Percentiles rank a stretch among this genome's conserved stretches.
These are phyloP conservation scores for Antechinus flavipes DNA, from an alignment of 2,113 vertebrate genomes.

Conservation along the genomic window DNA sequence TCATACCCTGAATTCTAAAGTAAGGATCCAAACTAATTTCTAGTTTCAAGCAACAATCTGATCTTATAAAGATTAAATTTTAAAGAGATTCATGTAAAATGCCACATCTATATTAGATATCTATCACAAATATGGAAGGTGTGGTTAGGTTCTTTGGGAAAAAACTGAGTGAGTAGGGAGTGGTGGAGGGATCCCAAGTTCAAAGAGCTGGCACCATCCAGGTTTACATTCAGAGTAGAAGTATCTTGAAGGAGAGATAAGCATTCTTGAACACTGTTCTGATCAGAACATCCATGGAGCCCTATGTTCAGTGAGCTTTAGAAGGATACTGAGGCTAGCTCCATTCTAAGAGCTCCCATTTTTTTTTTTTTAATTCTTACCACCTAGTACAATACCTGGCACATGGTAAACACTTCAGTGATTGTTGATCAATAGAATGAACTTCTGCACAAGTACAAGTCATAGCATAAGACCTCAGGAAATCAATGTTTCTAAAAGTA, in stretches of 20 bases:
- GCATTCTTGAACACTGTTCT: not conserved
- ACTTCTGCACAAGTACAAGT: not conserved
- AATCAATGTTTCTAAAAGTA: not conserved
- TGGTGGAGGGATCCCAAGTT: not conserved
- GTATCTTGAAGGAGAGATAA: no score
- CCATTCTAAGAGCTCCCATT: not conserved
- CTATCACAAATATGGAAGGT: not conserved
- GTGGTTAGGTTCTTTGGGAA: not conserved
- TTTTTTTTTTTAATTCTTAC: not conserved
- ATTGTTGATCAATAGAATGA: not conserved
- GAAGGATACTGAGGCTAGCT: not conserved
- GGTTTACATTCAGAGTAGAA: not conserved
- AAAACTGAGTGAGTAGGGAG: not conserved
- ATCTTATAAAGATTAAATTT: not conserved
- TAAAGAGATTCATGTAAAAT: not conserved
- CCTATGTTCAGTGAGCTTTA: not conserved
- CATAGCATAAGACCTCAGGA: not conserved
- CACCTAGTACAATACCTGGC: not conserved
- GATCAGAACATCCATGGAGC: not conserved
- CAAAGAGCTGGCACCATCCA: not conserved
- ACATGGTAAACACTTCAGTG: not conserved
- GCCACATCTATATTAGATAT: not conserved
- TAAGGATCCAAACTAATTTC: not conserved
- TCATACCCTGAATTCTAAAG: not conserved
- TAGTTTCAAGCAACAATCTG: not conserved